phyloP scores from a whole-genome alignment of 1,140 invertebrate genomes.

The Zaprionus camerounensis region DNA sequence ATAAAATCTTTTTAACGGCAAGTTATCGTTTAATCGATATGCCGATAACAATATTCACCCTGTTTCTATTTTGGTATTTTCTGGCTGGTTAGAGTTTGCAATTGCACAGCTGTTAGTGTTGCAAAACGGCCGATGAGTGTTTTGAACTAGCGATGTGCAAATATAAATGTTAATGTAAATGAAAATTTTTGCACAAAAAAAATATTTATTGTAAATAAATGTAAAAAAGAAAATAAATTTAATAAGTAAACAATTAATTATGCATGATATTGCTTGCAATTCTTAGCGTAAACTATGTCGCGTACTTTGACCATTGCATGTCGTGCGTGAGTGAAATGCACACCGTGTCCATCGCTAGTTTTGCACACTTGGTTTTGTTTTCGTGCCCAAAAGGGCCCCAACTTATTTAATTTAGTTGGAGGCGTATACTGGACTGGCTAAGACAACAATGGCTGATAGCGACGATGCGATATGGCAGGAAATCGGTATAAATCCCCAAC shows the following conservation, averaged over 20 bases:
- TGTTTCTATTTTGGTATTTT: conserved; percentile 25
- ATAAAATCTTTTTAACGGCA: not conserved
- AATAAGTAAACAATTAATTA: not conserved
- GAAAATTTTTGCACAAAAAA: not conserved
- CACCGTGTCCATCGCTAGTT: conserved; percentile 20
- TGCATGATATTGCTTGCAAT: not conserved
- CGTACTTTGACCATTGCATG: not conserved
- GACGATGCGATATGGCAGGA: conserved; percentile 86
- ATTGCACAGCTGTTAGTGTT: conserved; percentile 39
- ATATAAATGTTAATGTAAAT: not conserved
- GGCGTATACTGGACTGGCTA: conserved; percentile 18
- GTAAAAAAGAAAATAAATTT: not conserved
- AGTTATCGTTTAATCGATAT: conserved; percentile 6
- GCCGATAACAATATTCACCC: not conserved
- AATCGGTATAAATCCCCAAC: conserved; percentile 87
- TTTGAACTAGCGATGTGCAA: conserved; percentile 9
- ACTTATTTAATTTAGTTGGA: conserved; percentile 29
- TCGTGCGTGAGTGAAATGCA: not conserved
- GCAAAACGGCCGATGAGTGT: not conserved
- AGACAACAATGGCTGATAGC: conserved; percentile 57
- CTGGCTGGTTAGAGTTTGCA: not conserved
- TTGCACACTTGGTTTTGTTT: conserved; percentile 31
- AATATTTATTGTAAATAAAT: not conserved
- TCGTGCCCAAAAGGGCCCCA: conserved; percentile 4
- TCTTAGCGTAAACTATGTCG: not conserved